Base-by-base conservation (phyloP, 2,797 vertebrate species). In the Pteronotus mesoamericanus region DNA sequence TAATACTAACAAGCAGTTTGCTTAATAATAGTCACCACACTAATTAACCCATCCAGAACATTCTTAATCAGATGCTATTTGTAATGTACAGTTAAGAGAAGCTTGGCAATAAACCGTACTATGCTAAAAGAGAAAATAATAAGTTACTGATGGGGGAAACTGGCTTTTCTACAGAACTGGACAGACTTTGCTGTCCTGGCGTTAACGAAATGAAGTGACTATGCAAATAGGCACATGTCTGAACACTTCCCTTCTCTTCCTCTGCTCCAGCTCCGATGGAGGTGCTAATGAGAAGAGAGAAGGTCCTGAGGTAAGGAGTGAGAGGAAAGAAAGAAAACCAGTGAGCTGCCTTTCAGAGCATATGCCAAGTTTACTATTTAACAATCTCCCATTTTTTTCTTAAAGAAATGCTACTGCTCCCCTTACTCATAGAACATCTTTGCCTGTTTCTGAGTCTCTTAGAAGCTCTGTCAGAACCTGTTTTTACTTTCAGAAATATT, bases 1-100 rank as follows among this genome's bases (percentile, higher is more conserved):
- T 97, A 97, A 95, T 97, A 96, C 95, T 97, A 97, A 97, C 96
- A 98, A 97, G 97, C 97, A 96, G 97, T 97, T 97, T 97, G 93
- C 95, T 97, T 97, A 94, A 96, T 97, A 98, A 97, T 96, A 97
- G 96, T 94, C 97, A 96, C 95, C 84, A 96, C 95, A 97, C 87
- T 97, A 97, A 98, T 97, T 96, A 98, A 97, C 96, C 94, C 96
- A 97, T 93, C 91, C 94, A 96, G 97, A 96, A 97, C 89, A 92
- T 97, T 96, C 94, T 95, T 96, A 97, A 97, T 96, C 96, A 96
- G 96, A 94, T 9, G 51, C 95, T 96, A 96, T 96, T 97, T 97
- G 94, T 96, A 96, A 96, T 96, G 93, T 96, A 96, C 85, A 97
- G 89, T 95, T 97, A 98, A 94, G 84, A 96, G 94, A 97, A 34